Base-by-base conservation (phyloP, 2,797 vertebrate species). In the Limnodromus scolopaceus region DNA sequence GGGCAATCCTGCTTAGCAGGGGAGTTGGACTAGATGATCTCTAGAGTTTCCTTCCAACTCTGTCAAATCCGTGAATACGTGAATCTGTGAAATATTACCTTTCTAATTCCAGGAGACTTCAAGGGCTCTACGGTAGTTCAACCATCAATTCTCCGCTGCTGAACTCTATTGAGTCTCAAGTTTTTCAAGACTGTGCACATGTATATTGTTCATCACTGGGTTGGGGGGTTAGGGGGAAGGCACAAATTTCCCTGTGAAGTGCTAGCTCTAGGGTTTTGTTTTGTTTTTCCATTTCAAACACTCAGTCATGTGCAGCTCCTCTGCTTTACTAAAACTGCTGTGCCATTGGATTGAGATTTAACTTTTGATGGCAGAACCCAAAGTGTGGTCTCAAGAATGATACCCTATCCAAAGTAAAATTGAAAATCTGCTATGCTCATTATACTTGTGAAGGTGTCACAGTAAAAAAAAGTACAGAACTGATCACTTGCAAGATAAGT, bases 61-160 rank as follows among this genome's bases (percentile, higher is more conserved):
- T n/a, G n/a, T n/a, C n/a, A n/a, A n/a, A n/a, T n/a, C n/a, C n/a
- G n/a, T n/a, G n/a, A n/a, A n/a, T n/a, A n/a, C n/a, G n/a, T n/a
- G n/a, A n/a, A n/a, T n/a, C n/a, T n/a, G n/a, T n/a, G n/a, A 96
- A 94, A 85, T 25, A 34, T 48, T 77, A 64, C 53, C 53, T 69
- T 95, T 93, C 78, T 58, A 86, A 84, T 88, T 48, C 43, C 54
- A 85, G 55, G 18, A 66, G 84, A 66, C 5, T 46, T 57, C 36
- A 84, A 48, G 27, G 46, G 18, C 45, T 84, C 46, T 78, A 41
- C 2, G 1, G 58, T n/a, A 81, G 6, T 23, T 92, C 55, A 76
- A 3, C 25, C 38, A 41, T 36, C 5, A 3, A 49, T 81, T 54
- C 51, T 70, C 55, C 75, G 24, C 70, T 54, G 49, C n/a, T 74